Evolutionary conservation across 2,113 vertebrate genomes (phyloP), one percentile per base, ranked within the genome.

Genomic region (Rhinichthys klamathensis): DNA sequence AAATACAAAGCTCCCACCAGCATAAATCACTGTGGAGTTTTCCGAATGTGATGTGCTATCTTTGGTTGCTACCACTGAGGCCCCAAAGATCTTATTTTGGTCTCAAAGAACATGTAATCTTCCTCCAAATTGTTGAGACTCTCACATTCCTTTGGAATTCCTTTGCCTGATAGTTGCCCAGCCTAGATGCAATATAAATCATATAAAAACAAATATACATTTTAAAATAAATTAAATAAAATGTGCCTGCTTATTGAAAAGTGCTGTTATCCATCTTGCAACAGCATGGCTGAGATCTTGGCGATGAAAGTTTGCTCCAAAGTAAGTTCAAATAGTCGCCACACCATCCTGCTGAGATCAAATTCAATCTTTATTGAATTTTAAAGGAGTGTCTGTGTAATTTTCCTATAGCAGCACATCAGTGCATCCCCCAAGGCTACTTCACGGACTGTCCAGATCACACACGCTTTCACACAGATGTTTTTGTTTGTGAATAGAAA

Each of bases 401-500:
- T 76, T 49, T 44, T 21, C n/a, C 46, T 73, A 61, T 54, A 75
- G 58, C 72, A 77, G 58, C 67, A 75, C 69, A 75, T 86, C 74
- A 69, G 38, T 80, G 67, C 61, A 80, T 86, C 44, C 72, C 85
- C 82, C 49, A 69, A 41, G 76, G 81, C 70, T 49, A 70, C 49
- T 51, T 54, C 69, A 74, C 25, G 27, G 46, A 63, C 51, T 41
- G 67, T 84, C 75, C 78, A 85, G 51, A 84, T 87, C 75, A 41
- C 60, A 16, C 65, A 46, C 27, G 69, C 58, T 58, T 54, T 61
- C 76, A 84, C 18, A 74, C 63, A 65, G 16, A 13, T 65, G 80
- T 51, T 72, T 82, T 70, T 83, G 69, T 84, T 84, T 84, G 87
- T 86, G 86, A 82, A 84, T 89, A 72, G 38, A 56, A 38, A 63